Conservation (phyloP, 2,113 vertebrate species). For the Lepisosteus osseus region DNA sequence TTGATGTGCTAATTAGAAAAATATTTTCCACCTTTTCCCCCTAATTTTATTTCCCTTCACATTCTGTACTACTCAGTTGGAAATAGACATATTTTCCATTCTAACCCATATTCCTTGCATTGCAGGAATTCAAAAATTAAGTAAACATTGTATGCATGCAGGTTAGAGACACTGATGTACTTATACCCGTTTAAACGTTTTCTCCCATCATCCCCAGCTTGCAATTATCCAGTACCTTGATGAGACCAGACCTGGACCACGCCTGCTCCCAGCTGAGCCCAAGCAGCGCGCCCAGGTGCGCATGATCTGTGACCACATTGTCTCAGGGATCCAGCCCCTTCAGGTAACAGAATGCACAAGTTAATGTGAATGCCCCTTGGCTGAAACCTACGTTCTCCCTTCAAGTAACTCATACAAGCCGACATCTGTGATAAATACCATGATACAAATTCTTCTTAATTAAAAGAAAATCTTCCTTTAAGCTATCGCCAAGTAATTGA, state of each 20-base stretch:
- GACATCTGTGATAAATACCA: too few relatives aligned
- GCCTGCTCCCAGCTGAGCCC: conserved; percentile 78
- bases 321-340: conserved; percentile 87
- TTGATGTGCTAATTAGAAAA: too few relatives aligned
- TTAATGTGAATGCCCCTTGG: neutral
- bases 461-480: too few relatives aligned
- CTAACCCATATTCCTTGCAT: too few relatives aligned
- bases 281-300: conserved; percentile 80
- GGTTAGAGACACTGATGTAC: neutral
- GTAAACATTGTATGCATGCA: neutral
- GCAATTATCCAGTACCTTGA: conserved; percentile 94
- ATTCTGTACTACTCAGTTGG: too few relatives aligned
- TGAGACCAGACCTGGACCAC: conserved; percentile 77
- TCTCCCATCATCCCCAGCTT: conserved; percentile 60
- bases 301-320: conserved; percentile 85
- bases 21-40: too few relatives aligned
- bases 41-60: too few relatives aligned
- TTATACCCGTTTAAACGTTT: neutral
- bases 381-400: neutral
- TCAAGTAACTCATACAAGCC: too few relatives aligned
- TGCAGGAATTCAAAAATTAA: too few relatives aligned
- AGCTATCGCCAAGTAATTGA: too few relatives aligned
- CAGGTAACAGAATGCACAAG: conserved; percentile 64
- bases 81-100: too few relatives aligned
- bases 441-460: too few relatives aligned